phyloP scores from a whole-genome alignment of 2,797 vertebrate species.

The Coranthus polyacanthus region DNA sequence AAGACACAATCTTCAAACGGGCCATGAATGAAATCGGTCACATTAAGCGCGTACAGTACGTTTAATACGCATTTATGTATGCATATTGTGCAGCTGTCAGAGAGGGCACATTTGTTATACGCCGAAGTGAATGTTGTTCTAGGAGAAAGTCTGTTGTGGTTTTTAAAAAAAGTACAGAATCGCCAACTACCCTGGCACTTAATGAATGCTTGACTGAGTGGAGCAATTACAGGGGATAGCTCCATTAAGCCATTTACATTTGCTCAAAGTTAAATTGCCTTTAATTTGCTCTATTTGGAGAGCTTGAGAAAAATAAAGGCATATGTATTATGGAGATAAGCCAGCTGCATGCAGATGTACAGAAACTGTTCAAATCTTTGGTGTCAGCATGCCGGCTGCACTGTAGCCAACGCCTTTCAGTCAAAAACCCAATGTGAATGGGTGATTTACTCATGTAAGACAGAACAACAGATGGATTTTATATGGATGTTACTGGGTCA shows the following conservation, averaged over 20 bases:
- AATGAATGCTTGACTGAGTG: conserved; percentile 74
- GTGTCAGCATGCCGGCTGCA: conserved; percentile 5
- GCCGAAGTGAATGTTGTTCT: conserved; percentile 16
- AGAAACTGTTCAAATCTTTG: conserved; percentile 13
- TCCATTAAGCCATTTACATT: conserved; percentile 75
- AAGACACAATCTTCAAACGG: conserved; percentile 5
- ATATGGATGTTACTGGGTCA: too few relatives aligned
- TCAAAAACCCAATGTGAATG: conserved; percentile 10
- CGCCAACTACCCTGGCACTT: conserved; percentile 52
- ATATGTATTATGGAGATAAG: conserved; percentile 51
- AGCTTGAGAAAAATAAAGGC: conserved; percentile 57
- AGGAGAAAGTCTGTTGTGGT: conserved; percentile 44
- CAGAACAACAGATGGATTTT: neutral
- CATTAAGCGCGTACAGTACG: too few relatives aligned
- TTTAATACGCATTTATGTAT: neutral
- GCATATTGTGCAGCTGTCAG: neutral
- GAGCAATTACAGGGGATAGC: conserved; percentile 72
- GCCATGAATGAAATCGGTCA: too few relatives aligned
- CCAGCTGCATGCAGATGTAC: conserved; percentile 39
- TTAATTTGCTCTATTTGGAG: conserved; percentile 72
- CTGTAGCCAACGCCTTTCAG: neutral
- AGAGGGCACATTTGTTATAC: neutral
- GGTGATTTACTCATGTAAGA: conserved; percentile 5
- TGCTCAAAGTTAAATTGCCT: conserved; percentile 69
- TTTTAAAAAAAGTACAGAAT: conserved; percentile 43